Conservation (phyloP, 1,140 invertebrate species). For the Berghia stephanieae region DNA sequence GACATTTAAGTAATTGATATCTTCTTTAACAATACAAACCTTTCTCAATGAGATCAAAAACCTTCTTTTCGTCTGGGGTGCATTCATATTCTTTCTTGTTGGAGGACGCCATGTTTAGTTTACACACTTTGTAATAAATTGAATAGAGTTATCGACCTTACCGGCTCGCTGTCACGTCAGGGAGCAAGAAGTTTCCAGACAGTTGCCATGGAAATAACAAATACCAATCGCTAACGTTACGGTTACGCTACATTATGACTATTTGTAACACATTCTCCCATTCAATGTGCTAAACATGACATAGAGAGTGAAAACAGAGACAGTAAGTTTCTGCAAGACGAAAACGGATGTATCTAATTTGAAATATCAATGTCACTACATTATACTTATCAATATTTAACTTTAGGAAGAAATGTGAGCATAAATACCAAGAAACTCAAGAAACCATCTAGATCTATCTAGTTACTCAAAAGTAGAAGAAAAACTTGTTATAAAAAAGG, state of each 20-base stretch:
- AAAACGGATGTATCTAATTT: no score
- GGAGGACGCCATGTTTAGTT: constrained; percentile 20
- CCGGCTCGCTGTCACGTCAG: no score
- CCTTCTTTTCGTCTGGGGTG: constrained; percentile 25
- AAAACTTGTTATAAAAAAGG: no score
- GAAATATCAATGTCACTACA: no score
- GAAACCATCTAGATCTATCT: no score
- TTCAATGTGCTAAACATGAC: not conserved
- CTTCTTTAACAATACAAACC: not conserved
- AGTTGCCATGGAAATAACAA: constrained; percentile 4
- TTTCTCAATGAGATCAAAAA: constrained; percentile 32
- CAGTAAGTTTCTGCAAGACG: no score
- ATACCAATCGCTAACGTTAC: not conserved
- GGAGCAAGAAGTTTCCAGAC: no score
- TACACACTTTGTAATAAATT: not conserved
- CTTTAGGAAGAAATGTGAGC: no score
- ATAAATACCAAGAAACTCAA: no score
- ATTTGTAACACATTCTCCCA: not conserved
- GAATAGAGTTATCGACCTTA: not conserved
- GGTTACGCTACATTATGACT: not conserved
- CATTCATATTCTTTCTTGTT: constrained; percentile 16
- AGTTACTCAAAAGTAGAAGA: no score
- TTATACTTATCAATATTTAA: no score
- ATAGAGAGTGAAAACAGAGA: no score
- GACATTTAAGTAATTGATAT: not conserved